These are phyloP conservation scores for Chloroclysta siterata DNA, from an alignment of 2,888 invertebrate species.

Conservation along the genomic window DNA sequence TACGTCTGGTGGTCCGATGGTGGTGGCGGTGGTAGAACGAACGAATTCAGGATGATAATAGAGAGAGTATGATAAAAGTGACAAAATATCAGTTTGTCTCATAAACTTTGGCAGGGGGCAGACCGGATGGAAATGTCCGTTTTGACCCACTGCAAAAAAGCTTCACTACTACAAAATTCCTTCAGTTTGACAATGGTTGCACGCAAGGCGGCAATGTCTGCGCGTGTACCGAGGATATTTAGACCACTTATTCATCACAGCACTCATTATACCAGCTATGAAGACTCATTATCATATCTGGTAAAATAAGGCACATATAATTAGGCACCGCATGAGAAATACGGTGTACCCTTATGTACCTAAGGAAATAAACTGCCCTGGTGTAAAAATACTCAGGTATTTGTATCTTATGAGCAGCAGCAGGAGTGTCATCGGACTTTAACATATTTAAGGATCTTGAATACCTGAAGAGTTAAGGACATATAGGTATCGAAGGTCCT, in stretches of 20 bases:
- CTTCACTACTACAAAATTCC: slow-evolving; percentile 12
- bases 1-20: no score
- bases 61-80: no score
- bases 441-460: no score
- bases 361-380: no score
- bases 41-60: no score
- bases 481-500: no score
- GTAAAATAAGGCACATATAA: slow-evolving; percentile 52
- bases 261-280: slow-evolving; percentile 52
- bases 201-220: slow-evolving; percentile 37
- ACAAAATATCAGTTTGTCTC: neutral
- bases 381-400: no score
- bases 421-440: no score
- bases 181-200: slow-evolving; percentile 22
- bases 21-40: no score
- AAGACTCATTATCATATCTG: slow-evolving; percentile 44
- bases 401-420: no score
- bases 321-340: slow-evolving; percentile 46
- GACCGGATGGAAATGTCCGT: neutral
- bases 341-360: no score
- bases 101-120: neutral
- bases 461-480: no score
- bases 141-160: neutral
- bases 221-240: slow-evolving; percentile 50
- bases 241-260: slow-evolving; percentile 58